Evolutionary conservation across 2,797 vertebrate species (phyloP).

Genomic region (Lagocephalus sceleratus): DNA sequence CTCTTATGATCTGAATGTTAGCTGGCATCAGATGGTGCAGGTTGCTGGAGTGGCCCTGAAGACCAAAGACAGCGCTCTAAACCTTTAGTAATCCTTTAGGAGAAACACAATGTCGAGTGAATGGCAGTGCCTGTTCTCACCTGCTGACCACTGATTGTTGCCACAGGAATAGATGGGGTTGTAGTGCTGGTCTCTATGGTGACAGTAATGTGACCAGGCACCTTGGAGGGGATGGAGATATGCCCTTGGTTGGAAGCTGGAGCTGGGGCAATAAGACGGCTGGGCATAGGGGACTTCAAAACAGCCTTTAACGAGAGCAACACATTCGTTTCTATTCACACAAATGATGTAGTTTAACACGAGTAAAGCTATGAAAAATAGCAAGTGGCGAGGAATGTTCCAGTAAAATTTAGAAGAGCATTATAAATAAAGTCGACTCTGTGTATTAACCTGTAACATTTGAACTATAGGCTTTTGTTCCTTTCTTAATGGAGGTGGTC

Average conservation of each 20-base stretch:
- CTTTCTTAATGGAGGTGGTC: neutral
- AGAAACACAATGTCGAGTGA: neutral
- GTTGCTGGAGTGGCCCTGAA: slow-evolving; percentile 91
- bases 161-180: slow-evolving; percentile 93
- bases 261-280: slow-evolving; percentile 96
- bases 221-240: slow-evolving; percentile 86
- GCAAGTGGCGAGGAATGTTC: no score
- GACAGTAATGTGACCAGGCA: slow-evolving; percentile 91
- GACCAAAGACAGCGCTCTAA: slow-evolving; percentile 18
- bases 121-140: slow-evolving; percentile 60
- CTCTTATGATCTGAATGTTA: slow-evolving; percentile 94
- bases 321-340: neutral
- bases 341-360: no score
- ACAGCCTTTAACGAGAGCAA: slow-evolving; percentile 75
- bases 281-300: slow-evolving; percentile 89
- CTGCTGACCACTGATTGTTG: slow-evolving; percentile 98
- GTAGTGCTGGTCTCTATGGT: slow-evolving; percentile 91
- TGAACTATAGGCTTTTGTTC: neutral
- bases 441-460: no score
- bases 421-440: no score
- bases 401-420: no score
- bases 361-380: no score
- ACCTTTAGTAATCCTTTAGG: slow-evolving; percentile 8
- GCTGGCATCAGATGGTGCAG: slow-evolving; percentile 93
- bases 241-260: slow-evolving; percentile 85